phyloP scores from a whole-genome alignment of 1,140 invertebrate genomes.

The Orchestia grillus region DNA sequence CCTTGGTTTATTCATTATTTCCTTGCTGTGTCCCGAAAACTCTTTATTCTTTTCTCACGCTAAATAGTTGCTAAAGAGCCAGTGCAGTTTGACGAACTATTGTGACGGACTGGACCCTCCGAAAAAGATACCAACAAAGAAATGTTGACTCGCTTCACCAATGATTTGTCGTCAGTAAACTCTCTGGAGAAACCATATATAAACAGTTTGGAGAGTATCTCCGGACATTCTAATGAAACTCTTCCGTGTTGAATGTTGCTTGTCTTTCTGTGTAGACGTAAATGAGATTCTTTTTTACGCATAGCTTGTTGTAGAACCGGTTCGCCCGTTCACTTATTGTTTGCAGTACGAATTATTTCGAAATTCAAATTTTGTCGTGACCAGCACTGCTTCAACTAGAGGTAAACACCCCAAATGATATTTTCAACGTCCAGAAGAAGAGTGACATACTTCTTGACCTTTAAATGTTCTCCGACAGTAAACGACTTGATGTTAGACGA shows the following conservation, averaged over 20 bases:
- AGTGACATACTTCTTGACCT: background rate
- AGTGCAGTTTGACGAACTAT: constrained; percentile 67
- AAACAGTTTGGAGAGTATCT: background rate
- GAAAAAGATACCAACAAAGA: background rate
- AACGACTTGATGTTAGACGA: background rate
- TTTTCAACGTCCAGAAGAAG: background rate
- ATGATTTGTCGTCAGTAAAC: background rate
- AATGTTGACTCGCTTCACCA: background rate
- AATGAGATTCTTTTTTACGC: background rate
- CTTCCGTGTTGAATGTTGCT: constrained; percentile 21
- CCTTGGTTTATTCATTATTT: background rate
- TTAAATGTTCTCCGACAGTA: background rate
- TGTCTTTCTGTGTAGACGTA: background rate
- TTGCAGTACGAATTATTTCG: background rate
- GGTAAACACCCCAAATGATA: background rate
- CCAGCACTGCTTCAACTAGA: background rate
- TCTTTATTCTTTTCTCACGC: background rate
- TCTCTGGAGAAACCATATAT: background rate
- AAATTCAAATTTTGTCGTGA: background rate
- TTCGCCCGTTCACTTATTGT: background rate
- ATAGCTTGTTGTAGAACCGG: background rate
- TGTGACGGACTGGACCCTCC: constrained; percentile 65
- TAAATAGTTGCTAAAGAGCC: constrained; percentile 64
- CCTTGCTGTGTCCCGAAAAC: background rate
- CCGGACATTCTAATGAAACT: constrained; percentile 20